These are phyloP conservation scores for Spisula subtruncata DNA, from an alignment of 2,888 invertebrate genomes.

Conservation along the genomic window DNA sequence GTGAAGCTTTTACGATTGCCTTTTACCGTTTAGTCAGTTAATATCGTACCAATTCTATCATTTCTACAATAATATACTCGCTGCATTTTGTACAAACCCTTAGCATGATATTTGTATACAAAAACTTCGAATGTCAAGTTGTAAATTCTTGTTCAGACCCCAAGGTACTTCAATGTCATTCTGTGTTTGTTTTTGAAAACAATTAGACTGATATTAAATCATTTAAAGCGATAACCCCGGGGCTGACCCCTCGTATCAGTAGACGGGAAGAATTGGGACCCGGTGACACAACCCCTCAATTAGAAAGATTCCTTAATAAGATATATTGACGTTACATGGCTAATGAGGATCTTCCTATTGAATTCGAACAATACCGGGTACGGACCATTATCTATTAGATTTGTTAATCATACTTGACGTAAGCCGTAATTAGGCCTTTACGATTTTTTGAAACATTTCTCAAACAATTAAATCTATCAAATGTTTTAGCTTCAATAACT, in stretches of 20 bases:
- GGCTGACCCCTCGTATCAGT: background rate
- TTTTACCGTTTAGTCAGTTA: too few species aligned
- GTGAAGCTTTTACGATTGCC: too few species aligned
- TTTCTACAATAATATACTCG: background rate
- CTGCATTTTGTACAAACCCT: background rate
- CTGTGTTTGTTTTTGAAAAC: background rate
- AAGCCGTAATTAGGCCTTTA: background rate
- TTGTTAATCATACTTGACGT: background rate
- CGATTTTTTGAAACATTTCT: constrained; percentile 10
- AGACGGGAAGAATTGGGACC: constrained; percentile 22
- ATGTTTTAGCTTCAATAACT: constrained; percentile 5
- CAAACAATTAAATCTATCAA: background rate
- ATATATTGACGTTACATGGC: background rate
- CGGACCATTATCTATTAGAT: constrained; percentile 14
- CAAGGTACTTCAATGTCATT: background rate
- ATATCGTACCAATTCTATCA: too few species aligned
- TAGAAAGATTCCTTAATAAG: background rate
- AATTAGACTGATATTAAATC: constrained; percentile 2
- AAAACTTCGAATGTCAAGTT: background rate
- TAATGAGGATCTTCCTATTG: constrained; percentile 46
- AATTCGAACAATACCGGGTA: constrained; percentile 1
- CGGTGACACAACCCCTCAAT: constrained; percentile 33
- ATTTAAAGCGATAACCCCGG: background rate
- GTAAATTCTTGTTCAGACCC: background rate
- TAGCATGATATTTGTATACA: background rate